A percentile compares a stretch with the other conserved stretches of the same genome.
phyloP scores from a whole-genome alignment of 2,797 vertebrate species.

The Delichon dasypus region DNA sequence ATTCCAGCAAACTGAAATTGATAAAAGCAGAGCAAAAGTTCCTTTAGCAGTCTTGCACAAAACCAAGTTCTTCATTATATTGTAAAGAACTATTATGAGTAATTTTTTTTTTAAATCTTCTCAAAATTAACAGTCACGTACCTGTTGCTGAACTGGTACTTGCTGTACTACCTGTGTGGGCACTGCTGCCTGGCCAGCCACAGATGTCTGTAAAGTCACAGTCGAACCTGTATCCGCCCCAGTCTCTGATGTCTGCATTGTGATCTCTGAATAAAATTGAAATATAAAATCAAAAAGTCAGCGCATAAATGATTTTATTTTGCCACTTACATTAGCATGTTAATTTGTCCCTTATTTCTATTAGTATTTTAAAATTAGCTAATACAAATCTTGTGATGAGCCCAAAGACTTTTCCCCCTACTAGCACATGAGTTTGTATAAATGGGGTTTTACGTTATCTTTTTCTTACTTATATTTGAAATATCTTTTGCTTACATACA shows the following conservation, averaged over 20 bases:
- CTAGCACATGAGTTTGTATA: neutral
- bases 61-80: neutral
- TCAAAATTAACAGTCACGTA: conserved; percentile 46
- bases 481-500: neutral
- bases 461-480: neutral
- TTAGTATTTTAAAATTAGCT: neutral
- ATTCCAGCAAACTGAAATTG: neutral
- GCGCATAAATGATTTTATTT: neutral
- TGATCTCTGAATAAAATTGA: conserved; percentile 74
- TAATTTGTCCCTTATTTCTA: neutral
- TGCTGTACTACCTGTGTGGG: conserved; percentile 84
- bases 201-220: conserved; percentile 83
- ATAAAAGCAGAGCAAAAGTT: neutral
- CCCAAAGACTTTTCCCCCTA: neutral
- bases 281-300: conserved; percentile 28
- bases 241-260: conserved; percentile 85
- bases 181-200: conserved; percentile 83
- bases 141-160: conserved; percentile 83
- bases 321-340: neutral
- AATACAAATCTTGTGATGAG: neutral
- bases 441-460: neutral
- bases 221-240: conserved; percentile 82
- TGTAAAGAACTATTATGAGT: neutral
- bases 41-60: neutral
- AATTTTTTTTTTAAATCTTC: neutral